Evolutionary conservation across 2,113 vertebrate species (phyloP).

Genomic region (Pygoscelis adeliae): DNA sequence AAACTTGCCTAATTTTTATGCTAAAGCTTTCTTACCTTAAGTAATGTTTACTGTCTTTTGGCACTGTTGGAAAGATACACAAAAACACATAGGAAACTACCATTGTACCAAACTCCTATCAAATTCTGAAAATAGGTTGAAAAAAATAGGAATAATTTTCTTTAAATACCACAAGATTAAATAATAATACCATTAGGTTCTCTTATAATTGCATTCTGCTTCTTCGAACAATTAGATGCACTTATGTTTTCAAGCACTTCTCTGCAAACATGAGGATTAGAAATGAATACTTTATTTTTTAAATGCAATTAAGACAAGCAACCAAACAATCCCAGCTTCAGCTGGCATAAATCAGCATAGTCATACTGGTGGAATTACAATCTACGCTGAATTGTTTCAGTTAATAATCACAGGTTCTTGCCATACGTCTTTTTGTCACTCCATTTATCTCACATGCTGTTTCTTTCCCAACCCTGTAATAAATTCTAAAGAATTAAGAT

Average conservation of each 20-base stretch:
- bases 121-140: neutral
- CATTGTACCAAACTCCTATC: neutral
- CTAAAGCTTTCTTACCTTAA: neutral
- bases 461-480: neutral
- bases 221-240: neutral
- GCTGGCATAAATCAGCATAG: neutral
- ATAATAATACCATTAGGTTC: neutral
- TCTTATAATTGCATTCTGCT: neutral
- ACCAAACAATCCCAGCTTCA: neutral
- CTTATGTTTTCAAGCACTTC: neutral
- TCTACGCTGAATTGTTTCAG: neutral
- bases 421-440: neutral
- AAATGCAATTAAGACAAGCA: conserved; percentile 16
- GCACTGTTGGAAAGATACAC: neutral
- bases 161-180: conserved; percentile 10
- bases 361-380: neutral
- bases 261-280: neutral
- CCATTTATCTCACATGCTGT: neutral
- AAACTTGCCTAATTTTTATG: neutral
- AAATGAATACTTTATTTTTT: conserved; percentile 1
- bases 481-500: neutral
- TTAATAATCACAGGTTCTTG: neutral
- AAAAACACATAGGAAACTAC: neutral
- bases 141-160: neutral
- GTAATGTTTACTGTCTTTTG: neutral